phyloP scores from a whole-genome alignment of 2,113 vertebrate genomes.

The Microcebus murinus region DNA sequence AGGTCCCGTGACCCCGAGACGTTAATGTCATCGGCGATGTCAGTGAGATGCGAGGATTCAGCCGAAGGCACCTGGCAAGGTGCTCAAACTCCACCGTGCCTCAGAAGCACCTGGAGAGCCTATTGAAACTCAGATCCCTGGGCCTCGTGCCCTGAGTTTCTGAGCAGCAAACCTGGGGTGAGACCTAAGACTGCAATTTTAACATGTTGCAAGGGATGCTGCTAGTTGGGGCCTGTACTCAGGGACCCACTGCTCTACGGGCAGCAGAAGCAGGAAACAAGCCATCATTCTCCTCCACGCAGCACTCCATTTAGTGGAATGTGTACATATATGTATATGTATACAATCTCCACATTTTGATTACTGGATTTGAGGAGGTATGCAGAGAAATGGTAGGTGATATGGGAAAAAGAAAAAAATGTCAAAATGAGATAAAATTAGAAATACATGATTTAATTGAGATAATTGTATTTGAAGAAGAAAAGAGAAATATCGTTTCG shows the following conservation, averaged over 20 bases:
- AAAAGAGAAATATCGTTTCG: not conserved
- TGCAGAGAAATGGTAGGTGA: not conserved
- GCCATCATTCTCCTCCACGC: rapidly evolving
- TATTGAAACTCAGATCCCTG: too few species aligned
- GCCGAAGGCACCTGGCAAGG: not conserved
- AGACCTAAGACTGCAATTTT: not conserved
- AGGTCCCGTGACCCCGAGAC: rapidly evolving
- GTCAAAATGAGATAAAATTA: not conserved
- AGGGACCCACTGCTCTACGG: rapidly evolving
- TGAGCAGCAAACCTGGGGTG: not conserved
- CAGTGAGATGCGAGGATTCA: rapidly evolving
- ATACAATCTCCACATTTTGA: not conserved
- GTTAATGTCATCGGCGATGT: not conserved
- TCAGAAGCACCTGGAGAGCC: not conserved
- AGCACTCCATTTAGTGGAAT: rapidly evolving
- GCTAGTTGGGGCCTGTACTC: not conserved
- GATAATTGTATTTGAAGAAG: not conserved
- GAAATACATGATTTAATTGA: not conserved
- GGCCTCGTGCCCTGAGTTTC: not conserved
- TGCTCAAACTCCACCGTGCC: not conserved
- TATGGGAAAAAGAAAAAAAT: not conserved
- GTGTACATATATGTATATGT: rapidly evolving
- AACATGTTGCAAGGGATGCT: not conserved
- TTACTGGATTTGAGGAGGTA: not conserved
- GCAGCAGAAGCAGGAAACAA: rapidly evolving